Percentiles rank a stretch among this genome's conserved stretches.
phyloP scores from a whole-genome alignment of 2,888 invertebrate species.

The Phragmatobia fuliginosa region DNA sequence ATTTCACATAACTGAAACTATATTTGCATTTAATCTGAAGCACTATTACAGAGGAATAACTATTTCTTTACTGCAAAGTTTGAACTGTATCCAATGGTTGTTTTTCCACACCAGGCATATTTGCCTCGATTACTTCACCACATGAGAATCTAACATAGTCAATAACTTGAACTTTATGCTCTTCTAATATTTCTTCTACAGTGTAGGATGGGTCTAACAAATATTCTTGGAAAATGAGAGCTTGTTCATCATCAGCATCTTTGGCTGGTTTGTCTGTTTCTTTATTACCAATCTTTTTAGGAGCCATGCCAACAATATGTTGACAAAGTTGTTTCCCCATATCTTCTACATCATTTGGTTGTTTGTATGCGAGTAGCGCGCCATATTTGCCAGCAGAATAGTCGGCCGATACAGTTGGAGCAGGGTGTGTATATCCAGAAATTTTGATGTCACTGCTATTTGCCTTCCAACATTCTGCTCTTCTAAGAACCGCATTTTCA shows the following conservation, averaged over 20 bases:
- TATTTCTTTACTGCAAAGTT: conserved; percentile 86
- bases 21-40: conserved; percentile 26
- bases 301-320: conserved; percentile 96
- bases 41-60: conserved; percentile 18
- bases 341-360: conserved; percentile 70
- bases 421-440: conserved; percentile 93
- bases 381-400: conserved; percentile 94
- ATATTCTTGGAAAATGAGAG: conserved; percentile 95
- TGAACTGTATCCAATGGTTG: conserved; percentile 87
- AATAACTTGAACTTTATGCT: conserved; percentile 88
- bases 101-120: conserved; percentile 79
- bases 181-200: conserved; percentile 90
- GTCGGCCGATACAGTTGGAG: conserved; percentile 79
- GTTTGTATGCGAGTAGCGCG: conserved; percentile 91
- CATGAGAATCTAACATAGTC: conserved; percentile 96
- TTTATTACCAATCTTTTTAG: conserved; percentile 90
- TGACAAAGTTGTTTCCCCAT: conserved; percentile 94
- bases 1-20: conserved; percentile 31
- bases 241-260: conserved; percentile 91
- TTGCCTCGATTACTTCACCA: conserved; percentile 88
- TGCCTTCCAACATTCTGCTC: conserved; percentile 92
- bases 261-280: conserved; percentile 87
- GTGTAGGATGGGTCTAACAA: conserved; percentile 91
- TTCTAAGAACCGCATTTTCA: conserved; percentile 94
- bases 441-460: conserved; percentile 82